Evolutionary conservation across 2,888 invertebrate species (phyloP).

Genomic region (Drosophila anomelani): DNA sequence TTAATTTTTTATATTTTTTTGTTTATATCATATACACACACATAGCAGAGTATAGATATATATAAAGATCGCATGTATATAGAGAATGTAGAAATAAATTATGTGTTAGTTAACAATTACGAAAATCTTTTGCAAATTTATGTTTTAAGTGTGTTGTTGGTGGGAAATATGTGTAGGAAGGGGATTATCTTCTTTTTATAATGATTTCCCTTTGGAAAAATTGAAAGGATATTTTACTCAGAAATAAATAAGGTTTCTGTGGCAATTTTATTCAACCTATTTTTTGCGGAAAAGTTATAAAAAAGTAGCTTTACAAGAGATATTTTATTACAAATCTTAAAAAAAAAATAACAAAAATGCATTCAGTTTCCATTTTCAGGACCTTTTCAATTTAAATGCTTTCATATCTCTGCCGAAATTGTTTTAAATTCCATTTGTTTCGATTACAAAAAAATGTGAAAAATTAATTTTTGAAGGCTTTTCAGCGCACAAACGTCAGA

Average conservation of each 20-base stretch:
- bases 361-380: not conserved
- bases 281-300: not conserved
- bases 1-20: conserved; percentile 21
- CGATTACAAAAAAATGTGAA: conserved; percentile 19
- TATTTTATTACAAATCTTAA: not conserved
- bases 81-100: conserved; percentile 77
- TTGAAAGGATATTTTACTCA: not conserved
- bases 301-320: not conserved
- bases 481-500: conserved; percentile 14
- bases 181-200: not conserved
- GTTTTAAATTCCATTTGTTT: conserved; percentile 30
- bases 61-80: conserved; percentile 70
- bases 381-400: not conserved
- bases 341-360: not conserved
- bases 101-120: conserved; percentile 76
- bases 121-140: conserved; percentile 41
- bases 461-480: conserved; percentile 35
- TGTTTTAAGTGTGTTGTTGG: conserved; percentile 31
- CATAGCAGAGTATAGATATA: conserved; percentile 41
- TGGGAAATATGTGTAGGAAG: conserved; percentile 7
- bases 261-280: not conserved
- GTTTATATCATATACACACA: conserved; percentile 53
- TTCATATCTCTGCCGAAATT: conserved; percentile 3
- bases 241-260: not conserved
- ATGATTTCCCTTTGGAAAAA: not conserved